Conservation (phyloP, 2,888 invertebrate genomes). For the Herminia tarsipennalis region DNA sequence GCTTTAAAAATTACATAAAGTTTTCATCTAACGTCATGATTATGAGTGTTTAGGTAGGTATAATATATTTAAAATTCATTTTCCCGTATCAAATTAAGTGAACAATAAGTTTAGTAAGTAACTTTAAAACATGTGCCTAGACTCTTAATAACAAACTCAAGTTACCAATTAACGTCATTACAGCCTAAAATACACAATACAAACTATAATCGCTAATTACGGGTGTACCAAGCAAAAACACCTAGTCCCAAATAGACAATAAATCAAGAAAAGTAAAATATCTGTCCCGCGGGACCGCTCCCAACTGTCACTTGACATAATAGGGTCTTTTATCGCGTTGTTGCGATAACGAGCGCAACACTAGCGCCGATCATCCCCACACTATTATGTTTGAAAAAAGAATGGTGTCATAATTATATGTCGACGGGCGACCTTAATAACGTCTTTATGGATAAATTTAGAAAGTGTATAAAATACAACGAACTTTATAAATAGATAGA, state of each 20-base stretch:
- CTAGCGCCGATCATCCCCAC: constrained; percentile 34
- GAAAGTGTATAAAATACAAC: too few species aligned
- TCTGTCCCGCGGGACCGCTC: constrained; percentile 64
- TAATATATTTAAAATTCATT: too few species aligned
- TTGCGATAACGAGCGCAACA: constrained; percentile 55
- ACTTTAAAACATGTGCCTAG: too few species aligned
- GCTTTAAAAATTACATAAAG: too few species aligned
- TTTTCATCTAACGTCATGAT: too few species aligned
- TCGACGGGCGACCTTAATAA: too few species aligned
- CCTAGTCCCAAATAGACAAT: constrained; percentile 61
- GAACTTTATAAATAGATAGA: too few species aligned
- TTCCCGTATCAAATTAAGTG: too few species aligned
- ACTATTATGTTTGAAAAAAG: constrained; percentile 27
- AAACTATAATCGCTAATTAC: constrained; percentile 54
- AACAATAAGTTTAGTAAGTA: too few species aligned
- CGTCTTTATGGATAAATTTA: too few species aligned
- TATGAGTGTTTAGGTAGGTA: too few species aligned
- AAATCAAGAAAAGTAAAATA: constrained; percentile 78
- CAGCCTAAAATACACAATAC: constrained; percentile 5
- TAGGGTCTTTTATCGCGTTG: constrained; percentile 65
- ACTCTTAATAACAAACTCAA: too few species aligned
- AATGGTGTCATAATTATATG: neutral
- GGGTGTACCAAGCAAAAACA: constrained; percentile 53
- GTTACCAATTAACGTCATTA: constrained; percentile 11
- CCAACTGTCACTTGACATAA: constrained; percentile 70